Conservation (phyloP, 1,140 invertebrate species). For the Caenorhabditis latens region DNA sequence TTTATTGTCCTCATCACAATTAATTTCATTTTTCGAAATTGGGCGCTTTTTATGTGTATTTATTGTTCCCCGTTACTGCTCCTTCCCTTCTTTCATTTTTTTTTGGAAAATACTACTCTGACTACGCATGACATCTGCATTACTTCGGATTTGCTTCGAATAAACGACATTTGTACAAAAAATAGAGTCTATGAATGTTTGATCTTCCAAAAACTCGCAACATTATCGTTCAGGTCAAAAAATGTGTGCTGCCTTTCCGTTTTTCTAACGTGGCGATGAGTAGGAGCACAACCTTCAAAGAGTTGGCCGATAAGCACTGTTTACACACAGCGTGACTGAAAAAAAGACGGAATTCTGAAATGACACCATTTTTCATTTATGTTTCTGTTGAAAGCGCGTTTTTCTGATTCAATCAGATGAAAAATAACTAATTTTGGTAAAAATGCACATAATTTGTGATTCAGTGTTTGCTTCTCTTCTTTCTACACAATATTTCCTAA, state of each 20-base stretch:
- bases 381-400: not conserved
- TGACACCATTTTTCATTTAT: slow-evolving; percentile 37
- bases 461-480: too few relatives aligned
- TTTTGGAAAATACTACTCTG: not conserved
- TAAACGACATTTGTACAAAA: slow-evolving; percentile 44
- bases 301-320: slow-evolving; percentile 13
- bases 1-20: not conserved
- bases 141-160: slow-evolving; percentile 1
- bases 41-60: slow-evolving; percentile 48
- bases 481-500: too few relatives aligned
- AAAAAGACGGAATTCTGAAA: slow-evolving; percentile 2
- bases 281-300: slow-evolving; percentile 34
- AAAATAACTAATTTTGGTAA: too few relatives aligned
- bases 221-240: not conserved
- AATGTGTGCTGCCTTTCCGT: not conserved
- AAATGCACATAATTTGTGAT: too few relatives aligned
- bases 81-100: not conserved
- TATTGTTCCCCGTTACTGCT: slow-evolving; percentile 45
- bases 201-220: not conserved
- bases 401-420: not conserved
- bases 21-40: slow-evolving; percentile 2
- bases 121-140: slow-evolving; percentile 17
- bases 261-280: slow-evolving; percentile 6
- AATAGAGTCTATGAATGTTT: not conserved
- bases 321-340: slow-evolving; percentile 11